Percentiles rank a stretch among this genome's conserved stretches.
Conservation (phyloP, 2,113 vertebrate species). For the Haemorhous mexicanus region DNA sequence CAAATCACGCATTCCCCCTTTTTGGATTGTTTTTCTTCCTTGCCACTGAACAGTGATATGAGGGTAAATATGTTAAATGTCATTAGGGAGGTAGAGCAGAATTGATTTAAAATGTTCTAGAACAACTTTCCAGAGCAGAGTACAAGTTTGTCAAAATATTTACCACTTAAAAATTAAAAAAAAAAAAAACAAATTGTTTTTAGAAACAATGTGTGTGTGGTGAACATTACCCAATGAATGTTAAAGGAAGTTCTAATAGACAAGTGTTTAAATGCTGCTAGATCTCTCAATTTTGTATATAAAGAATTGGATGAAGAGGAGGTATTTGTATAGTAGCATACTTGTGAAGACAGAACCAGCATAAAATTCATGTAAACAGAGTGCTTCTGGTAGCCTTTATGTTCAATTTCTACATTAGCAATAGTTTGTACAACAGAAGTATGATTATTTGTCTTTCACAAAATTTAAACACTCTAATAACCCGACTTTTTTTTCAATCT, state of each 20-base stretch:
- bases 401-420: not conserved
- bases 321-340: no score
- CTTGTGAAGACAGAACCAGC: not conserved
- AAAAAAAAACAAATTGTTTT: no score
- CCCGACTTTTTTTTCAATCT: not conserved
- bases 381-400: not conserved
- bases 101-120: not conserved
- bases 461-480: not conserved
- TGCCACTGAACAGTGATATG: not conserved
- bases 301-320: not conserved
- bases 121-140: not conserved
- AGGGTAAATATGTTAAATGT: not conserved
- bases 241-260: not conserved
- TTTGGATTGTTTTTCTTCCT: not conserved
- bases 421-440: not conserved
- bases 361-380: not conserved
- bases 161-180: not conserved
- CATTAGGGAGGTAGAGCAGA: not conserved
- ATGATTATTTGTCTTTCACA: not conserved
- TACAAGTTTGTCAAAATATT: not conserved
- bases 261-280: not conserved
- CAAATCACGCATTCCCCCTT: not conserved
- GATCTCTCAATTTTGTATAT: not conserved
- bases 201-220: not conserved
- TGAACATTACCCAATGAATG: not conserved